These are phyloP conservation scores for Saccostrea glomerata DNA, from an alignment of 1,140 invertebrate genomes.

Conservation along the genomic window DNA sequence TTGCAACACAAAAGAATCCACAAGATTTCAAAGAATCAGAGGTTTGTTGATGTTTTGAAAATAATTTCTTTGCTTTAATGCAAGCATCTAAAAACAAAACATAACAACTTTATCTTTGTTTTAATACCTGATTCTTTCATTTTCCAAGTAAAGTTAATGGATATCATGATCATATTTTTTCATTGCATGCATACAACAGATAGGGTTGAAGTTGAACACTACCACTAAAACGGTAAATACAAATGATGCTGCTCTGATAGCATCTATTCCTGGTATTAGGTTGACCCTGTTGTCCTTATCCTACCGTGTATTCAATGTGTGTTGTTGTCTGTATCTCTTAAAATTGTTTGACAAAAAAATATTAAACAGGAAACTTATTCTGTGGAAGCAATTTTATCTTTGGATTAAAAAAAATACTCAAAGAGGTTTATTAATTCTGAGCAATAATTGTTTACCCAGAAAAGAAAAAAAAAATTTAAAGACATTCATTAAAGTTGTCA, in stretches of 20 bases:
- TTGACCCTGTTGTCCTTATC: conserved; percentile 7
- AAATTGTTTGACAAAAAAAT: no score
- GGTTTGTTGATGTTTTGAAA: conserved; percentile 40
- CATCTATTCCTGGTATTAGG: conserved; percentile 2
- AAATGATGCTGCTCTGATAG: neutral
- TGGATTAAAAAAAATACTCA: neutral
- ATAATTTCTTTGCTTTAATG: neutral
- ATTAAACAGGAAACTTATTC: neutral
- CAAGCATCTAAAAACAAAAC: neutral
- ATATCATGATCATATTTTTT: conserved; percentile 1
- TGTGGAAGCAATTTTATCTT: neutral
- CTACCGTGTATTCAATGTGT: neutral
- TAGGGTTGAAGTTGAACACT: conserved; percentile 19
- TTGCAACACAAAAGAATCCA: conserved; percentile 56
- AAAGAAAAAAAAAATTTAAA: neutral
- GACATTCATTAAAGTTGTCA: neutral
- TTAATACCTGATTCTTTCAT: neutral
- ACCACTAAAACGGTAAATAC: conserved; percentile 16
- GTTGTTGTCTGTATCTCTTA: neutral
- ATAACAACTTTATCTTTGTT: neutral
- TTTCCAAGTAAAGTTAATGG: neutral
- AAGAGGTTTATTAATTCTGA: neutral
- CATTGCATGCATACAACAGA: conserved; percentile 21
- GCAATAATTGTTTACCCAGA: neutral
- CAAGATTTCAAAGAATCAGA: conserved; percentile 68